Evolutionary conservation across 2,113 vertebrate genomes (phyloP).

Genomic region (Elephas maximus): DNA sequence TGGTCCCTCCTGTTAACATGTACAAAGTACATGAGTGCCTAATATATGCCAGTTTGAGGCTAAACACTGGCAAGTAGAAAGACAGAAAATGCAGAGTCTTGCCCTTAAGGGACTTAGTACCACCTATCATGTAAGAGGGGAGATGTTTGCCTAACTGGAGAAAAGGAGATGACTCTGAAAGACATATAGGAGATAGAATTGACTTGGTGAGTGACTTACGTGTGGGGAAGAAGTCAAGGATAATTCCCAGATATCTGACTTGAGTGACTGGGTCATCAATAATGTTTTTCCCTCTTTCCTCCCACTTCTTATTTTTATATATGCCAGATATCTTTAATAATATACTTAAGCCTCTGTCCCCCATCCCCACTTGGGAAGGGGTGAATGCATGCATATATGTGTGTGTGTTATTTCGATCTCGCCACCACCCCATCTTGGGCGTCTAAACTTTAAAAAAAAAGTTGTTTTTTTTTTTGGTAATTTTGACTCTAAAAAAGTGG

Average conservation of each 20-base stretch:
- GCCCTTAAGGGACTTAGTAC: background rate
- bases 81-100: background rate
- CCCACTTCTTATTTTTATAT: slow-evolving; percentile 77
- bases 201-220: background rate
- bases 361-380: slow-evolving; percentile 58
- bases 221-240: background rate
- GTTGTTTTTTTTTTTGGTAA: background rate
- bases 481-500: slow-evolving; percentile 72
- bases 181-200: background rate
- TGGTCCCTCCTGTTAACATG: too few species aligned
- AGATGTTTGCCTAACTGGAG: background rate
- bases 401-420: slow-evolving; percentile 71
- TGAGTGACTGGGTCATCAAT: background rate
- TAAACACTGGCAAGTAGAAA: background rate
- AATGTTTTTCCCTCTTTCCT: slow-evolving; percentile 65
- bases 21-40: background rate
- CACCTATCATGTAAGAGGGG: background rate
- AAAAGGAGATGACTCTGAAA: background rate
- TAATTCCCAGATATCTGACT: background rate
- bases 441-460: slow-evolving; percentile 41
- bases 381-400: slow-evolving; percentile 46
- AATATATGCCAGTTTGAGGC: background rate
- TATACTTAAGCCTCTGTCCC: slow-evolving; percentile 69
- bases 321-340: slow-evolving; percentile 79
- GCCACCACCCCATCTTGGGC: slow-evolving; percentile 57